These are phyloP conservation scores for Rhincodon typus DNA, from an alignment of 2,797 vertebrate genomes.

Conservation along the genomic window DNA sequence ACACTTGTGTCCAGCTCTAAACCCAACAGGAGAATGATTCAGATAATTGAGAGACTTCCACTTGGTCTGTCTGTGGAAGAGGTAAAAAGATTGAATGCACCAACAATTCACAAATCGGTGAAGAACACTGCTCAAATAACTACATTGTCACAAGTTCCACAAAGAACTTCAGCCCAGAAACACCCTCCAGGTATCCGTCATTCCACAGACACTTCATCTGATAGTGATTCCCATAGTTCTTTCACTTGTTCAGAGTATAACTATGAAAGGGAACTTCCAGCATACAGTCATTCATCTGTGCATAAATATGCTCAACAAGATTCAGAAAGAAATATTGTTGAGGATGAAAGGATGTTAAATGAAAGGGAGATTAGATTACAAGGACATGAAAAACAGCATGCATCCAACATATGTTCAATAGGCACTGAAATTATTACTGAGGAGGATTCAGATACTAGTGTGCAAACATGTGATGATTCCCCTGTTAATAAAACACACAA, in stretches of 20 bases:
- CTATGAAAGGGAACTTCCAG: conserved; percentile 43
- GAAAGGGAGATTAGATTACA: conserved; percentile 33
- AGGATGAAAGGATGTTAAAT: not conserved
- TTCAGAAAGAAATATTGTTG: not conserved
- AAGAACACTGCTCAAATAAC: conserved; percentile 27
- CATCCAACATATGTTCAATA: not conserved
- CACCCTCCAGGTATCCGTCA: not conserved
- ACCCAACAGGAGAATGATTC: conserved; percentile 41
- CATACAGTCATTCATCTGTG: not conserved
- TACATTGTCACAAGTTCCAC: conserved; percentile 10
- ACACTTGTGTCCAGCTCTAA: not conserved
- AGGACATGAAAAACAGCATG: not conserved
- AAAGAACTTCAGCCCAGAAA: not conserved
- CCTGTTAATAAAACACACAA: conserved; percentile 42
- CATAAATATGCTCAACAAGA: not conserved
- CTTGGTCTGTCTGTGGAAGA: conserved; percentile 57
- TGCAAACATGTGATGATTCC: conserved; percentile 20
- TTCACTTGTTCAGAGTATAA: conserved; percentile 53
- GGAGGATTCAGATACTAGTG: conserved; percentile 13
- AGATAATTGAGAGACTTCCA: conserved; percentile 45
- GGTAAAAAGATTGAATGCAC: conserved; percentile 52
- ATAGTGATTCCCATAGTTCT: conserved; percentile 53
- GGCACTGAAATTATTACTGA: not conserved
- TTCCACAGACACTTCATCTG: conserved; percentile 45
- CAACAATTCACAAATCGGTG: conserved; percentile 37